phyloP scores from a whole-genome alignment of 2,113 vertebrate genomes.

The Clarias macrocephalus region DNA sequence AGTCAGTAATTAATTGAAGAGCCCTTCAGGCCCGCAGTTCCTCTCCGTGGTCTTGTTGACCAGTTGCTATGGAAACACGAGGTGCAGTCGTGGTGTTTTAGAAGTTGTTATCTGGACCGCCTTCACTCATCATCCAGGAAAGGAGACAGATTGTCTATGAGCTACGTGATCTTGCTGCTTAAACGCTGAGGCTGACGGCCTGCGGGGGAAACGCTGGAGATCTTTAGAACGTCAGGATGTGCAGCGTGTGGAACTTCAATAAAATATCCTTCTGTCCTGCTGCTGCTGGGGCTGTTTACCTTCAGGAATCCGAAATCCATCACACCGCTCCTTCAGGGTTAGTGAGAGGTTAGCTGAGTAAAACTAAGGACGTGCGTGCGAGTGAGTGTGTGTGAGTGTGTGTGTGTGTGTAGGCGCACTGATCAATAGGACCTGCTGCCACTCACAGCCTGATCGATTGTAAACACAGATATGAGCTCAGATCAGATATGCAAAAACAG shows the following conservation, averaged over 20 bases:
- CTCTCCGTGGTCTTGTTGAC: background rate
- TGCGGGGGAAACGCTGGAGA: constrained; percentile 1
- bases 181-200: background rate
- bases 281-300: background rate
- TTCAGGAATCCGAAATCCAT: background rate
- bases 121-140: background rate
- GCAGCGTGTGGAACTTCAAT: background rate
- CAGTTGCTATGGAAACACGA: background rate
- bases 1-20: background rate
- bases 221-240: background rate
- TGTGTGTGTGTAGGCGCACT: background rate
- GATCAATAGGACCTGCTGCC: constrained; percentile 15
- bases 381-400: constrained; percentile 10
- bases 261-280: background rate
- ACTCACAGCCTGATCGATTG: constrained; percentile 20
- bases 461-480: constrained; percentile 9
- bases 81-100: background rate
- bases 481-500: constrained; percentile 18
- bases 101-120: background rate
- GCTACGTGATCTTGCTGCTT: background rate
- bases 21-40: background rate
- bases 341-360: background rate
- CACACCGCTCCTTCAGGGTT: background rate
- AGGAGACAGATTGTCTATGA: background rate
- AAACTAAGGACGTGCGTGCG: background rate